phyloP scores from a whole-genome alignment of 2,888 invertebrate species.

The Micoletzkya japonica region DNA sequence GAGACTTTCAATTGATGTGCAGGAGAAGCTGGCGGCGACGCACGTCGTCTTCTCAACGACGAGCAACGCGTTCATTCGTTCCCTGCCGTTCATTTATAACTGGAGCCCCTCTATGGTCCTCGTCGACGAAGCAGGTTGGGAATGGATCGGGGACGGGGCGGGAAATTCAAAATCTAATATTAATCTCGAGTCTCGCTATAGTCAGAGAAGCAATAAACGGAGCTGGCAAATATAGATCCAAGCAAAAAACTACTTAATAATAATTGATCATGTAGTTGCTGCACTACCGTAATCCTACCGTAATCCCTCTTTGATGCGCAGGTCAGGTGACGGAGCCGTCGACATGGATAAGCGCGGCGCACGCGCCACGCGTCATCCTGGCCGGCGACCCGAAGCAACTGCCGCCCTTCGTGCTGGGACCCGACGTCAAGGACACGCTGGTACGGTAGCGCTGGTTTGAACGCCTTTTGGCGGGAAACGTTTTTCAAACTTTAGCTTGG shows the following conservation, averaged over 20 bases:
- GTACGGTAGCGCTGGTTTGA: neutral
- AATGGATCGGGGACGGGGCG: neutral
- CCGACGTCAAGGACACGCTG: conserved; percentile 7
- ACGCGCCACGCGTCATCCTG: conserved; percentile 46
- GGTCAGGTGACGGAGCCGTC: conserved; percentile 41
- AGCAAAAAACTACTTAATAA: too few species aligned
- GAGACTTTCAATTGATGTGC: neutral
- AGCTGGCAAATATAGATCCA: too few species aligned
- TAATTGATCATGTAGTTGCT: too few species aligned
- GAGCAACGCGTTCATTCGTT: neutral
- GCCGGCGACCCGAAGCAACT: conserved; percentile 60
- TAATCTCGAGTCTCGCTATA: too few species aligned
- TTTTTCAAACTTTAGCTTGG: conserved; percentile 30
- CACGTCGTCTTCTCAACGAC: conserved; percentile 15
- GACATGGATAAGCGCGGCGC: conserved; percentile 39
- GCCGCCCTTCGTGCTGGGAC: conserved; percentile 38
- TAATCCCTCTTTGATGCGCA: neutral
- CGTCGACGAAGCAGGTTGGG: conserved; percentile 19
- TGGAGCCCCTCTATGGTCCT: conserved; percentile 6
- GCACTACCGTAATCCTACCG: too few species aligned
- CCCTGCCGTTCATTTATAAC: neutral
- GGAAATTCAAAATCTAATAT: neutral
- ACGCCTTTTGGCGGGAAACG: neutral
- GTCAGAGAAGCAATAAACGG: too few species aligned
- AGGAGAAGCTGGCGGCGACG: conserved; percentile 3